Evolutionary conservation across 2,113 vertebrate genomes (phyloP), one percentile per base, ranked within the genome.

Genomic region (Pteruthius melanotis): DNA sequence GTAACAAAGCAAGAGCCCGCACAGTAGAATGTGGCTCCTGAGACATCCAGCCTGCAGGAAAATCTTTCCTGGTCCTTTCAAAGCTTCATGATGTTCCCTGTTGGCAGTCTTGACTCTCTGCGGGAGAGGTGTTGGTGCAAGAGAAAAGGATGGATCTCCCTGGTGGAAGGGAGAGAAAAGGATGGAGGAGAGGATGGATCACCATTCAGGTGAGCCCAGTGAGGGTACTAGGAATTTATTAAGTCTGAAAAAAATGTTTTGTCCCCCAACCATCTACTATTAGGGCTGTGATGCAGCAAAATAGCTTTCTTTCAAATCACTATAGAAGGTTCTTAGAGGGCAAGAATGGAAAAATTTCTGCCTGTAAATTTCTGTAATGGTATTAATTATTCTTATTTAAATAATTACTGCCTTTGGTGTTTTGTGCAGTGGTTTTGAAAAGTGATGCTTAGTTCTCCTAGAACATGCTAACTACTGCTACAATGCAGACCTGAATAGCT

Each of bases 371-470:
- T 31, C 74, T 87, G 11, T 83, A 77, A 77, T 74, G 24, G 9
- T 79, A 90, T 90, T 72, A 83, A 45, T 83, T 90, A 83, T 22
- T 95, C 44, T 5, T 77, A 79, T 90, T 78, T 37, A 81, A 90
- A 44, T 50, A 81, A 63, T 77, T 69, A 33, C 31, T 91, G 44
- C 35, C 40, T 85, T 87, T 79, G 60, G 13, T 87, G 47, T 71
- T 91, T 68, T 7, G 0, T 75, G 77, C 35, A 27, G 47, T 78
- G 31, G 17, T 86, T 88, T 92, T 88, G 47, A 56, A 83, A 88
- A 89, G 37, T 21, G 31, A 30, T 86, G 28, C 2, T 22, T 91
- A 81, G 10, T 59, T 61, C 12, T 91, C 56, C 42, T 66, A 63
- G 42, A 45, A 39, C 47, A 42, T 54, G 23, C 39, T 81, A 81